A percentile compares a stretch with the other conserved stretches of the same genome.
Conservation (phyloP, 2,888 invertebrate species). For the Eupithecia abbreviata region DNA sequence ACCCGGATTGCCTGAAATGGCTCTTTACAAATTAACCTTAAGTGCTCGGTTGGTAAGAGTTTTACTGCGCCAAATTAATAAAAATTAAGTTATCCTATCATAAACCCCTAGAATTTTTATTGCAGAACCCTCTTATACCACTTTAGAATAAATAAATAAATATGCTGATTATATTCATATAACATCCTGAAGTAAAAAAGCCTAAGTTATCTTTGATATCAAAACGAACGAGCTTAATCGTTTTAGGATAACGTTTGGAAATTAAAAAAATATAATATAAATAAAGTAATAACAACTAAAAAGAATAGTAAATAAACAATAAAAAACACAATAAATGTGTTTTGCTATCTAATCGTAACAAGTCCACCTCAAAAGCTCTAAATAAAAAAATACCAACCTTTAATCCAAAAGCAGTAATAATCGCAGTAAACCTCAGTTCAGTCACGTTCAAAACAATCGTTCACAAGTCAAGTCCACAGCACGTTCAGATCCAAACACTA, state of each 20-base stretch:
- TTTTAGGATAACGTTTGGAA: background rate
- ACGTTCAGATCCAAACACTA: slow-evolving; percentile 50
- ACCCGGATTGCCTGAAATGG: slow-evolving; percentile 1
- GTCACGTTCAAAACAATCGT: slow-evolving; percentile 47
- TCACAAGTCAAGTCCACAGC: slow-evolving; percentile 57
- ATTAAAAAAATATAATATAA: background rate
- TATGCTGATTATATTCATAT: background rate
- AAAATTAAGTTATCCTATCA: background rate
- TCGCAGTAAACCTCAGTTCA: slow-evolving; percentile 59
- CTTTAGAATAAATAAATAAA: background rate
- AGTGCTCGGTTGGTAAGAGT: slow-evolving; percentile 11
- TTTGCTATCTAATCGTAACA: background rate
- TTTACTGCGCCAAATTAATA: slow-evolving; percentile 14
- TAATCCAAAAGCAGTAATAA: slow-evolving; percentile 49
- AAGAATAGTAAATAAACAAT: background rate
- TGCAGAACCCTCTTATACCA: background rate
- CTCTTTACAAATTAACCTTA: slow-evolving; percentile 13
- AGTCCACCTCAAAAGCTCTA: background rate
- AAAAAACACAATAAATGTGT: background rate
- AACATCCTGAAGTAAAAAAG: background rate
- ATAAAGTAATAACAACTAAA: background rate
- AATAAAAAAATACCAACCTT: slow-evolving; percentile 61
- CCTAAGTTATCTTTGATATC: background rate
- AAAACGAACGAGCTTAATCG: background rate
- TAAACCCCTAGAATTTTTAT: background rate